Conservation (phyloP, 2,113 vertebrate species). For the Picathartes gymnocephalus region DNA sequence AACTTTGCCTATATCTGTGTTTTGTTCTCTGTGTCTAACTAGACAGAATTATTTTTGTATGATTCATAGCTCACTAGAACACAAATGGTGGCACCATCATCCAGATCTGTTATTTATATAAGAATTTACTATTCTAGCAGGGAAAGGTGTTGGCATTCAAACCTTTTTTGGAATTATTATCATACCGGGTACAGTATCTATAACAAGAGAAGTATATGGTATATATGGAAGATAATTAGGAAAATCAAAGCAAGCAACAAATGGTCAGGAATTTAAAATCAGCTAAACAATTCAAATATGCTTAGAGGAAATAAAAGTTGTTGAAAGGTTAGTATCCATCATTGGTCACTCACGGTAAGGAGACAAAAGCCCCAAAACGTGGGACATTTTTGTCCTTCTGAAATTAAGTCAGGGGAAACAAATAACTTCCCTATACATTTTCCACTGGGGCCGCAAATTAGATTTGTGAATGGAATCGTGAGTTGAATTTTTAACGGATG, state of each 20-base stretch:
- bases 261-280: background rate
- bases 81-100: background rate
- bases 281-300: background rate
- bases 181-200: rapidly evolving
- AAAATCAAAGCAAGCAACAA: background rate
- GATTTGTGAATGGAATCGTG: background rate
- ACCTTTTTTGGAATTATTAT: background rate
- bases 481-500: background rate
- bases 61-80: background rate
- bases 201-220: background rate
- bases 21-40: background rate
- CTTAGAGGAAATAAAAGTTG: background rate
- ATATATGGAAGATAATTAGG: background rate
- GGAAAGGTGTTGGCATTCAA: background rate
- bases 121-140: background rate
- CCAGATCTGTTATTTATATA: background rate
- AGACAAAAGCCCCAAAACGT: background rate
- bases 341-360: background rate
- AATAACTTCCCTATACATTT: background rate
- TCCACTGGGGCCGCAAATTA: background rate
- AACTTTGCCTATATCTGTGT: background rate
- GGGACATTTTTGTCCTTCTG: background rate
- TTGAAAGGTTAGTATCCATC: background rate
- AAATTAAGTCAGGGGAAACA: background rate
- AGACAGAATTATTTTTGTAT: background rate